phyloP scores from a whole-genome alignment of 2,888 invertebrate genomes.

The Pseudococcus viburni region DNA sequence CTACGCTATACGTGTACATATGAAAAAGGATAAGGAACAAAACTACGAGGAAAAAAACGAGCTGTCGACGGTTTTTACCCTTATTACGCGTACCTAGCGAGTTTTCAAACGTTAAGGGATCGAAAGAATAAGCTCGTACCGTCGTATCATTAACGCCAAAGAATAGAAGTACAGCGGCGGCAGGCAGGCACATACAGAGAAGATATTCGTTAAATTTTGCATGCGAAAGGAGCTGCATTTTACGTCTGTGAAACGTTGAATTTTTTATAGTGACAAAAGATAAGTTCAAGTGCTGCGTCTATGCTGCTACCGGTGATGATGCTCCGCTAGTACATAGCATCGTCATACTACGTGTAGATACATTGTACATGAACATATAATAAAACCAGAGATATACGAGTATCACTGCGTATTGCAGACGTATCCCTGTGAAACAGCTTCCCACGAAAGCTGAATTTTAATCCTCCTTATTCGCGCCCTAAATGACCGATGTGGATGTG shows the following conservation, averaged over 20 bases:
- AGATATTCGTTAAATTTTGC: constrained; percentile 62
- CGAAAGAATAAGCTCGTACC: constrained; percentile 45
- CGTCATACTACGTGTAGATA: not conserved
- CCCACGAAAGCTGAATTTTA: not conserved
- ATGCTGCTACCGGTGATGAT: not conserved
- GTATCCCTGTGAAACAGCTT: too few relatives aligned
- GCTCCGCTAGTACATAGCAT: too few relatives aligned
- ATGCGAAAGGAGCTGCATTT: constrained; percentile 63
- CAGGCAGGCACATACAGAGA: not conserved
- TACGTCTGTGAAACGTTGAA: constrained; percentile 62
- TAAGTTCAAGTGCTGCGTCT: constrained; percentile 55
- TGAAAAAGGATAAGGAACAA: constrained; percentile 17
- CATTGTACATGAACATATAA: too few relatives aligned
- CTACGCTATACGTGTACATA: not conserved
- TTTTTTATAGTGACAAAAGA: constrained; percentile 65
- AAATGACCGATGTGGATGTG: not conserved
- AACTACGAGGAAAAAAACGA: not conserved
- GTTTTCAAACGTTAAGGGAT: constrained; percentile 52
- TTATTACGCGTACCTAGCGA: constrained; percentile 51
- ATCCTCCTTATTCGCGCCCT: not conserved
- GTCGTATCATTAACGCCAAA: constrained; percentile 60
- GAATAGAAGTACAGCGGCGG: not conserved
- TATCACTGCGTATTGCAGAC: too few relatives aligned
- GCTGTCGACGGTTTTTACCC: not conserved
- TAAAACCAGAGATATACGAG: too few relatives aligned